Percentiles rank a stretch among this genome's conserved stretches.
Conservation (phyloP, 2,797 vertebrate genomes). For the Pelodytes ibericus region DNA sequence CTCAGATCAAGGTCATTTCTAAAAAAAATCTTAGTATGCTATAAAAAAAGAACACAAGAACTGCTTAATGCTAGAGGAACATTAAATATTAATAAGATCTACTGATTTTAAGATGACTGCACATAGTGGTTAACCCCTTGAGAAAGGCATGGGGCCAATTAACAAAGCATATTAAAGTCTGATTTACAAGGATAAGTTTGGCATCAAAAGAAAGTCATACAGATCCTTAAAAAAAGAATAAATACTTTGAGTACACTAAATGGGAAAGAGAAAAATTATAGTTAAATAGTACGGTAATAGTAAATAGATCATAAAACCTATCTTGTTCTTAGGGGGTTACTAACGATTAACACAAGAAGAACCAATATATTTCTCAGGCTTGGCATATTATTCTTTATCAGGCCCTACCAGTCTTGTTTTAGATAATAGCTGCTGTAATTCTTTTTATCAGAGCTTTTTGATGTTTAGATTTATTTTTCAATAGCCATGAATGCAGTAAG, state of each 20-base stretch:
- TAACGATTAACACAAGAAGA: slow-evolving; percentile 58
- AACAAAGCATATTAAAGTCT: too few species aligned
- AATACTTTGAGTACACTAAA: too few species aligned
- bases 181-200: too few species aligned
- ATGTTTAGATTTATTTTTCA: slow-evolving; percentile 54
- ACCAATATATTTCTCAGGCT: slow-evolving; percentile 48
- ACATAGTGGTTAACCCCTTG: too few species aligned
- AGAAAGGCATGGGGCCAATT: too few species aligned
- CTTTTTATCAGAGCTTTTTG: slow-evolving; percentile 39
- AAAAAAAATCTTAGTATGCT: slow-evolving; percentile 61
- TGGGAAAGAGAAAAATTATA: too few species aligned
- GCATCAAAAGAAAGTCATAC: too few species aligned
- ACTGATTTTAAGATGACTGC: slow-evolving; percentile 70
- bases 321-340: too few species aligned
- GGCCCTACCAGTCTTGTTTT: slow-evolving; percentile 58
- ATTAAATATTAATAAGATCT: slow-evolving; percentile 74
- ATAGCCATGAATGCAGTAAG: slow-evolving; percentile 53
- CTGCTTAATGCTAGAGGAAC: slow-evolving; percentile 64
- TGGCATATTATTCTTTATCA: slow-evolving; percentile 48
- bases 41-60: slow-evolving; percentile 58
- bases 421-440: slow-evolving; percentile 58
- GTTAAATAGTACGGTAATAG: too few species aligned
- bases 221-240: too few species aligned
- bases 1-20: slow-evolving; percentile 63
- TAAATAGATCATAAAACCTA: too few species aligned